phyloP scores from a whole-genome alignment of 2,113 vertebrate genomes.

The Callaeas wilsoni region DNA sequence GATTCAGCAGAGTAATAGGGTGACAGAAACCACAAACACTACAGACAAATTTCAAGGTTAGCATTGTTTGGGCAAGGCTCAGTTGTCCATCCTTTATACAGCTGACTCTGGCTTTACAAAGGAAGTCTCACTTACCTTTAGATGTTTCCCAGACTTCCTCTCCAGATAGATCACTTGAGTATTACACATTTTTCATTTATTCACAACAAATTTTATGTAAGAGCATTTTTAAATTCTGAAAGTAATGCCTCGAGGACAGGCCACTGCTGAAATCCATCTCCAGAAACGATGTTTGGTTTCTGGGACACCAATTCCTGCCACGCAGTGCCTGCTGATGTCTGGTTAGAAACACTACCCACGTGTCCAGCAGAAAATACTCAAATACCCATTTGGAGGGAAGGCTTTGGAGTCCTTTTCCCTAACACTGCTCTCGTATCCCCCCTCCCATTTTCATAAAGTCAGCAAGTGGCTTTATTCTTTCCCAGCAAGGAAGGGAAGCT shows the following conservation, averaged over 20 bases:
- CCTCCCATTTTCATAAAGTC: background rate
- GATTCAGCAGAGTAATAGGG: background rate
- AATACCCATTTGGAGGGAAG: conserved; percentile 55
- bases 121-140: conserved; percentile 55
- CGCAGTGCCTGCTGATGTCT: background rate
- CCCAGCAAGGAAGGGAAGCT: background rate
- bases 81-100: background rate
- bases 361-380: conserved; percentile 42
- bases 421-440: background rate
- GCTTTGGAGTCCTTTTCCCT: background rate
- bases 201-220: background rate
- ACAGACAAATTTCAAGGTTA: background rate
- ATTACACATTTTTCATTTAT: background rate
- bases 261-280: background rate
- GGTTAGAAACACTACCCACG: background rate
- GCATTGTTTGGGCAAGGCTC: background rate
- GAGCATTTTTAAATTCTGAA: background rate
- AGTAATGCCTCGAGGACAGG: background rate
- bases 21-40: conserved; percentile 23
- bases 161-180: conserved; percentile 56
- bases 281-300: background rate
- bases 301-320: background rate
- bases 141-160: conserved; percentile 45
- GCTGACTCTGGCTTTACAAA: background rate
- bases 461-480: background rate